These are phyloP conservation scores for Leptinotarsa undecemlineata DNA, from an alignment of 1,140 invertebrate species.

Conservation along the genomic window DNA sequence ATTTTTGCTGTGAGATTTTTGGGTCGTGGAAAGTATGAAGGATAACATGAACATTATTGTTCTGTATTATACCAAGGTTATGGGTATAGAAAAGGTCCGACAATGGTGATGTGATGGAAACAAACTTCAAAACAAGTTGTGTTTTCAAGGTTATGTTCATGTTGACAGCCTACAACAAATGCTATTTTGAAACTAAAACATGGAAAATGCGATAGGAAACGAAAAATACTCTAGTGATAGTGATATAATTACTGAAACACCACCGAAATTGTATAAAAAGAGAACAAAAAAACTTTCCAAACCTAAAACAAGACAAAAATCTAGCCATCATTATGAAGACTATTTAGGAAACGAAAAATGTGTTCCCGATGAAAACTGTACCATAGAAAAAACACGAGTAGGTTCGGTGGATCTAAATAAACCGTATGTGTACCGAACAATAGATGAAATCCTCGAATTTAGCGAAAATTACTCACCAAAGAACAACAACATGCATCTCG, in stretches of 20 bases:
- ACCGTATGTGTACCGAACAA: conserved; percentile 10
- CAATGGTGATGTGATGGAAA: too few relatives aligned
- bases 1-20: too few relatives aligned
- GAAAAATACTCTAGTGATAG: neutral
- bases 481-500: conserved; percentile 4
- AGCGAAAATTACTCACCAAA: neutral
- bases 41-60: too few relatives aligned
- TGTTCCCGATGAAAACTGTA: neutral
- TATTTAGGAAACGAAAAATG: neutral
- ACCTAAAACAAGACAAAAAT: neutral
- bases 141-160: too few relatives aligned
- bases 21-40: too few relatives aligned
- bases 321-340: conserved; percentile 7
- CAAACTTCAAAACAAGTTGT: too few relatives aligned
- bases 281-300: neutral
- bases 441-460: conserved; percentile 4
- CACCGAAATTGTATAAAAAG: neutral
- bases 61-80: too few relatives aligned
- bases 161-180: too few relatives aligned
- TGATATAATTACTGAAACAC: conserved; percentile 7
- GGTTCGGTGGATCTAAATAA: neutral
- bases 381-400: neutral
- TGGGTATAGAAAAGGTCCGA: too few relatives aligned
- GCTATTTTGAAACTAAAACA: neutral
- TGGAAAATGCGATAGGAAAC: neutral